Percentiles rank a stretch among this genome's conserved stretches.
These are phyloP conservation scores for Merops nubicus DNA, from an alignment of 2,113 vertebrate genomes.

Conservation along the genomic window DNA sequence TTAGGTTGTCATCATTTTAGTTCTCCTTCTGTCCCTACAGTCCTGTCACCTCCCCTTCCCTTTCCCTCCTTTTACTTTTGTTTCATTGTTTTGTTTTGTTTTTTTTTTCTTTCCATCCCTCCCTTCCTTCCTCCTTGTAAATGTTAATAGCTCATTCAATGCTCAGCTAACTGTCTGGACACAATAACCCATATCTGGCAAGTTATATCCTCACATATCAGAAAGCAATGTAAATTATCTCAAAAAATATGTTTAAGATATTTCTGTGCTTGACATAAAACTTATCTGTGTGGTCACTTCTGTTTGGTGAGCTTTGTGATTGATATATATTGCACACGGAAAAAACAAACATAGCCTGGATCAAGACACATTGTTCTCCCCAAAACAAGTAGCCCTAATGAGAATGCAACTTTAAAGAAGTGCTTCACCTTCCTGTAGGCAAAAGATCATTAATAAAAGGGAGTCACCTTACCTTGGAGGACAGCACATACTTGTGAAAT, in stretches of 20 bases:
- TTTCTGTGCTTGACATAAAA: not conserved
- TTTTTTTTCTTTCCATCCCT: not conserved
- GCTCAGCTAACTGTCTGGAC: not conserved
- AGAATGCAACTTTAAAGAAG: not conserved
- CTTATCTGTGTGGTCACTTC: not conserved
- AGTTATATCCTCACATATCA: not conserved
- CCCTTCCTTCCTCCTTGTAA: not conserved
- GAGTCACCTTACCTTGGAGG: not conserved
- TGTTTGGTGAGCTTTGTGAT: not conserved
- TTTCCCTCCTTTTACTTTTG: not conserved
- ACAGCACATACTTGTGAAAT: not conserved
- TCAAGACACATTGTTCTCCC: not conserved
- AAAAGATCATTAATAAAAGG: not conserved
- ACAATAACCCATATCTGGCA: not conserved
- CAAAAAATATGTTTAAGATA: not conserved
- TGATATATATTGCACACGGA: accelerated
- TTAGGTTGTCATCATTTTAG: not conserved
- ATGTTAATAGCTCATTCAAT: not conserved
- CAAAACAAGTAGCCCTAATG: not conserved
- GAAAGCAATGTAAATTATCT: not conserved
- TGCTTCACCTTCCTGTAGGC: not conserved
- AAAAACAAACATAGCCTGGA: not conserved
- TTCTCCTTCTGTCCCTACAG: not conserved
- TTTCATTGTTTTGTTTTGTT: not conserved
- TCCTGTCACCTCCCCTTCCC: not conserved